phyloP scores from a whole-genome alignment of 2,888 invertebrate species.

The Lithosia quadra region DNA sequence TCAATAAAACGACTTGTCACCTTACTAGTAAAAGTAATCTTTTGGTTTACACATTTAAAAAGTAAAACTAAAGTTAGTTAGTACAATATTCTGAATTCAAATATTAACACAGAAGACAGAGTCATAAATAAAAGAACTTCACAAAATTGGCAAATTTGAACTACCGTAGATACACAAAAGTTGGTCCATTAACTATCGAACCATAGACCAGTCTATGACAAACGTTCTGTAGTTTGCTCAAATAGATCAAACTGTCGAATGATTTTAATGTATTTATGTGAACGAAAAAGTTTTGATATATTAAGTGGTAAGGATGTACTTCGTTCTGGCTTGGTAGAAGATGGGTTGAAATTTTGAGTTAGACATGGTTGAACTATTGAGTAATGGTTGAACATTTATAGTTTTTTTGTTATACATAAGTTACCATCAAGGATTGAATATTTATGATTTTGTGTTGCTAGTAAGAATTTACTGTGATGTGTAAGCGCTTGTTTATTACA shows the following conservation, averaged over 20 bases:
- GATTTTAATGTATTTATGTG: conserved; percentile 61
- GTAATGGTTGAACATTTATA: too few relatives aligned
- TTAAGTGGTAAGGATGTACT: conserved; percentile 34
- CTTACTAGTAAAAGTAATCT: neutral
- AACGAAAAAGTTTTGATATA: conserved; percentile 52
- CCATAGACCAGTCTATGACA: conserved; percentile 55
- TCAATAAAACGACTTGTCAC: neutral
- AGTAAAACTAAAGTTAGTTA: neutral
- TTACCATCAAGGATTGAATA: too few relatives aligned
- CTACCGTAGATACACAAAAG: conserved; percentile 62
- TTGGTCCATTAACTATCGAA: conserved; percentile 61
- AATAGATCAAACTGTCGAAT: conserved; percentile 63
- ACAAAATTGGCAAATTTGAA: conserved; percentile 63
- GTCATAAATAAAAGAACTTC: conserved; percentile 53
- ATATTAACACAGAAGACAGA: conserved; percentile 46
- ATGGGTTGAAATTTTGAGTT: neutral
- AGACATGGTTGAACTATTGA: too few relatives aligned
- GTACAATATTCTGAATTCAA: conserved; percentile 34
- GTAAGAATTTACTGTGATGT: too few relatives aligned
- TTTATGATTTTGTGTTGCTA: too few relatives aligned
- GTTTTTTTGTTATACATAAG: too few relatives aligned
- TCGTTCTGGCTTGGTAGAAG: conserved; percentile 17
- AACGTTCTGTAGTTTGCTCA: conserved; percentile 48
- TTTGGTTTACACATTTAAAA: neutral
- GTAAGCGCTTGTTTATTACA: too few relatives aligned